Base-by-base conservation (phyloP, 2,888 invertebrate species). In the Plusia festucae region DNA sequence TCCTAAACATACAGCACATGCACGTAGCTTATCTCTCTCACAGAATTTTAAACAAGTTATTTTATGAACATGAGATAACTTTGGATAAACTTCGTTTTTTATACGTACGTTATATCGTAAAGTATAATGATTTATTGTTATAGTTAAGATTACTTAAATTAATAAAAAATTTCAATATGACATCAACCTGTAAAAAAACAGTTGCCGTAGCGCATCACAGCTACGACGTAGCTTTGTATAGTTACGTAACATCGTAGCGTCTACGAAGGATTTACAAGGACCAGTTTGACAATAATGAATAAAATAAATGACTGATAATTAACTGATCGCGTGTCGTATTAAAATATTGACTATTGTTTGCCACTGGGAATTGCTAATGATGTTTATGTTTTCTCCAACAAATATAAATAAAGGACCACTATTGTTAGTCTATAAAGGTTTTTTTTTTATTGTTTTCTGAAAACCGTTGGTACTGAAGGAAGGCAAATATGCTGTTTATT, bases 281-380 rank as follows among this genome's bases (percentile, higher is more conserved):
- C 20, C 18, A 49, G 46, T 4, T 11, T 49, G 7, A 49, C 9
- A 49, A 20, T 8, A 49, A 20, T 18, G 20, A 9, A 49, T 49
- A 49, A 49, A 49, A 18, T 49, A 49, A 9, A 49, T 13, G 18
- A 49, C 46, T 46, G 18, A 49, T 49, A 13, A 49, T 49, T 49
- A 11, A 49, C 18, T 20, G 46, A 20, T 49, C 46, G 20, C 20
- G 20, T 49, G 20, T 0, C 4, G 40, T 49, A 20, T 49, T 49
- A 20, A 49, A 49, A 20, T 20, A 49, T 20, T 11, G 3, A 49
- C 11, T n/a, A 40, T 49, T 49, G 20, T 20, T 49, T 20, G 46
- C 46, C 20, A 20, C 46, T 49, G 46, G 20, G 8, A 49, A 49
- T 49, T 11, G 8, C 18, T 20, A 49, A 49, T 49, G 46, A 49